Evolutionary conservation across 2,888 invertebrate genomes (phyloP).

Genomic region (Spodoptera picta): DNA sequence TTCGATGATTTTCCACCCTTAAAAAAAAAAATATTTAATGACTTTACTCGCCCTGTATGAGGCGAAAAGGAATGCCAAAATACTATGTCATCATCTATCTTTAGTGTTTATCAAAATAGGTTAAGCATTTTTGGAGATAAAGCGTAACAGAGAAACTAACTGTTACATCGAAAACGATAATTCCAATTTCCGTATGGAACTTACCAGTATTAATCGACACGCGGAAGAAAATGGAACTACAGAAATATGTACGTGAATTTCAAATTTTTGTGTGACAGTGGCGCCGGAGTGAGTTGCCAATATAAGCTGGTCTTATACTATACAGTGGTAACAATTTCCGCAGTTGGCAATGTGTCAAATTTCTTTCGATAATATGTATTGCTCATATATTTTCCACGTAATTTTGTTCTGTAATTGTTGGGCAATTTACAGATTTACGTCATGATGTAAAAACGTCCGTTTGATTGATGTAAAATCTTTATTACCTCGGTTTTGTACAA

Average conservation of each 20-base stretch:
- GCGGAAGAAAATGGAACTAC: slow-evolving; percentile 5
- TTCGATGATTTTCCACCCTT: too few relatives aligned
- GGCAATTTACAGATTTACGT: slow-evolving; percentile 6
- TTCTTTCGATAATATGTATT: slow-evolving; percentile 24
- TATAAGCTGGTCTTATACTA: slow-evolving; percentile 4
- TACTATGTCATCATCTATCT: too few relatives aligned
- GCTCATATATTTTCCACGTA: slow-evolving; percentile 40
- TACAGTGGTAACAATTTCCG: slow-evolving; percentile 24
- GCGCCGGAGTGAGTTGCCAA: slow-evolving; percentile 15
- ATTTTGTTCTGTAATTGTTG: slow-evolving; percentile 30
- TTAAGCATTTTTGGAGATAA: too few relatives aligned
- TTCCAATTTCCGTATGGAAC: too few relatives aligned
- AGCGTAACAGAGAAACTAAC: slow-evolving; percentile 3
- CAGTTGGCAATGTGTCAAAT: slow-evolving; percentile 46
- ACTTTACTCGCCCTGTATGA: too few relatives aligned
- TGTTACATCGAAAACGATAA: too few relatives aligned
- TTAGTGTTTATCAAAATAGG: too few relatives aligned
- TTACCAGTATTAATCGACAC: slow-evolving; percentile 6
- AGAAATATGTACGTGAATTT: slow-evolving; percentile 10
- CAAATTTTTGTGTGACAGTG: not conserved
- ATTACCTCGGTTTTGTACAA: too few relatives aligned
- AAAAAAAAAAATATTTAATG: too few relatives aligned
- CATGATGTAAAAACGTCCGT: too few relatives aligned
- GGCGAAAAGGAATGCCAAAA: too few relatives aligned
- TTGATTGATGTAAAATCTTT: too few relatives aligned